Evolutionary conservation across 2,888 invertebrate species (phyloP).

Genomic region (Acronicta leporina): DNA sequence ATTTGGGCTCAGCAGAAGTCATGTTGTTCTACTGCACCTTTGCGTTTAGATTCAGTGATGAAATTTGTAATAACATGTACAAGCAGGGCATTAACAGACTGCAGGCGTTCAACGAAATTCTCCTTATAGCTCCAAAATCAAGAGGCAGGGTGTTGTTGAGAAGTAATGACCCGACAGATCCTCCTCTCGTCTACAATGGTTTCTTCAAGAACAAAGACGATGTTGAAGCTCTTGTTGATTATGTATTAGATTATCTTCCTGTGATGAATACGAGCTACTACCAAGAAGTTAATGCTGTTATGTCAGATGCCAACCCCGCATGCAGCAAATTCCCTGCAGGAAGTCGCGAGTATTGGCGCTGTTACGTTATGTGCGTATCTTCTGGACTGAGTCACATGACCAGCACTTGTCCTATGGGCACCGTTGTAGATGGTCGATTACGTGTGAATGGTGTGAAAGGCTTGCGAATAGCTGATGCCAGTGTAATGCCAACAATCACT

Average conservation of each 20-base stretch:
- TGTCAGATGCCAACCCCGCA: constrained; percentile 48
- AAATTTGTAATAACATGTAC: constrained; percentile 56
- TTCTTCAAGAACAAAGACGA: constrained; percentile 57
- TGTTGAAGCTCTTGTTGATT: constrained; percentile 51
- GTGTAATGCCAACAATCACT: constrained; percentile 56
- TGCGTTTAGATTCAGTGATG: constrained; percentile 84
- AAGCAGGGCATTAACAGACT: constrained; percentile 31
- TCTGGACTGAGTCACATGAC: constrained; percentile 60
- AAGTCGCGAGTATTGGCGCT: constrained; percentile 63
- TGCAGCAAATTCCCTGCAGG: constrained; percentile 50
- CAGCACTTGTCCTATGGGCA: constrained; percentile 64
- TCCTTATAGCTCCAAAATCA: constrained; percentile 74
- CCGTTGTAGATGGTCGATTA: constrained; percentile 59
- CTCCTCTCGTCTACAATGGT: constrained; percentile 56
- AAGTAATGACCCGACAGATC: constrained; percentile 54
- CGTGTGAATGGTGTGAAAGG: constrained; percentile 54
- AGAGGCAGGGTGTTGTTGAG: constrained; percentile 58
- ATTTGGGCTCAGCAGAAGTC: constrained; percentile 31
- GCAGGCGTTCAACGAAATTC: constrained; percentile 54
- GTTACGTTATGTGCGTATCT: constrained; percentile 57
- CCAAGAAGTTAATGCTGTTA: constrained; percentile 49
- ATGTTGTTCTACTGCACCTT: constrained; percentile 67
- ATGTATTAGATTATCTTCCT: constrained; percentile 50
- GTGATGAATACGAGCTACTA: constrained; percentile 61
- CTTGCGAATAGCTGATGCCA: constrained; percentile 59